Percentiles rank a stretch among this genome's conserved stretches.
Conservation (phyloP, 2,888 invertebrate species). For the Crepidodera aurea region DNA sequence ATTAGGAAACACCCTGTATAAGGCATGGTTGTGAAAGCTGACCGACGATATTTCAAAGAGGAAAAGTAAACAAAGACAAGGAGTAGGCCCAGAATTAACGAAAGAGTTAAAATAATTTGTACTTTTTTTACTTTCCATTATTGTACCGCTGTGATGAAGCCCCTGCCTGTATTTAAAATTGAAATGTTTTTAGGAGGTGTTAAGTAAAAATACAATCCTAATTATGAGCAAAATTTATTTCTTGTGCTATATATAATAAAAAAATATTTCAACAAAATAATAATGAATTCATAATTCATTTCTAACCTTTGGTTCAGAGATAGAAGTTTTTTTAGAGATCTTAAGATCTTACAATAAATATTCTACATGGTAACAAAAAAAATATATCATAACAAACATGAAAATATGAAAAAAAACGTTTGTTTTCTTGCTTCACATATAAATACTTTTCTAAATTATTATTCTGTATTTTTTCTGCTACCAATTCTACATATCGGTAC, state of each 20-base stretch:
- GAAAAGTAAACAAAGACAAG: too few relatives aligned
- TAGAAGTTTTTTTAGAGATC: conserved; percentile 31
- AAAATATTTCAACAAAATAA: conserved; percentile 37
- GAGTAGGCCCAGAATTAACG: too few relatives aligned
- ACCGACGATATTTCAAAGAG: too few relatives aligned
- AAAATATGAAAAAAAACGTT: too few relatives aligned
- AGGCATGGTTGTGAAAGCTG: too few relatives aligned
- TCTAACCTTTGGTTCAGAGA: conserved; percentile 37
- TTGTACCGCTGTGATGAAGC: too few relatives aligned
- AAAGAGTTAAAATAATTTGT: too few relatives aligned
- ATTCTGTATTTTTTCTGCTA: conserved; percentile 3
- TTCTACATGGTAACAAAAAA: conserved; percentile 19
- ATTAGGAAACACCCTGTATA: too few relatives aligned
- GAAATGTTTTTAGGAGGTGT: too few relatives aligned
- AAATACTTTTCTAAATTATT: neutral
- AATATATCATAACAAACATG: neutral
- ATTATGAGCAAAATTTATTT: conserved; percentile 35
- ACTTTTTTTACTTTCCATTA: too few relatives aligned
- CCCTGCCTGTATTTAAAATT: too few relatives aligned
- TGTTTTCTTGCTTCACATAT: neutral
- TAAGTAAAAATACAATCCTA: neutral
- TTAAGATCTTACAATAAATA: conserved; percentile 33
- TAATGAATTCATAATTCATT: conserved; percentile 38
- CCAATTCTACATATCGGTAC: conserved; percentile 19
- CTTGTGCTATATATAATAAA: conserved; percentile 34